Evolutionary conservation across 1,140 invertebrate genomes (phyloP), one percentile per base, ranked within the genome.

Genomic region (Trissolcus basalis): DNA sequence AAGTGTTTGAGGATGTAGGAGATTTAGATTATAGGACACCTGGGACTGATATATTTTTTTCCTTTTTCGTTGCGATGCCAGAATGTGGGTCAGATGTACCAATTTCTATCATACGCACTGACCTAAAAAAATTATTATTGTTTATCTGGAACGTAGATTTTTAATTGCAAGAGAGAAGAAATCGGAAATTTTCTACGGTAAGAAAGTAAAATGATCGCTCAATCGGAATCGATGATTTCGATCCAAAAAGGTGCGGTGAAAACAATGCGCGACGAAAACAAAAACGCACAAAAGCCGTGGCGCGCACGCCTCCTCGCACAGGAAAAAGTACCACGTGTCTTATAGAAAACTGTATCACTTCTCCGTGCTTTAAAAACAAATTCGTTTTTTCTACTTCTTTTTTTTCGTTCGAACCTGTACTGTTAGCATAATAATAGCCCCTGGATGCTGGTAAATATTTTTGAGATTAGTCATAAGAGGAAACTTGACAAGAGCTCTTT

Each of bases 381-480:
- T n/a, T n/a, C n/a, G n/a, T n/a, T n/a, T n/a, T n/a, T n/a, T n/a
- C n/a, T n/a, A n/a, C n/a, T n/a, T n/a, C 44, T 54, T 54, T 27
- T 12, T 3, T 27, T 10, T 27, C 14, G 15, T n/a, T n/a, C 7
- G 19, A 39, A 44, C 53, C n/a, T 55, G 41, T 47, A 47, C 55
- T 48, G 56, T 59, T 59, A 59, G 39, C 35, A 59, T 49, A 39
- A 59, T 59, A 48, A 59, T 39, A 49, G 11, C 13, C 32, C 1
- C 7, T 27, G 44, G 27, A 53, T 45, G 50, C 33, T 13, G 35
- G 16, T 48, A 68, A 68, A 68, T 68, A 68, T 59, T 69, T 69
- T 69, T 54, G 43, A 60, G 49, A 69, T 69, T 69, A 69, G 65
- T 69, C 65, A 69, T 44, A 69, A 53, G 55, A 54, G 50, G 50